Percentiles rank a stretch among this genome's conserved stretches.
Conservation (phyloP, 1,140 invertebrate species). For the Halesus radiatus region DNA sequence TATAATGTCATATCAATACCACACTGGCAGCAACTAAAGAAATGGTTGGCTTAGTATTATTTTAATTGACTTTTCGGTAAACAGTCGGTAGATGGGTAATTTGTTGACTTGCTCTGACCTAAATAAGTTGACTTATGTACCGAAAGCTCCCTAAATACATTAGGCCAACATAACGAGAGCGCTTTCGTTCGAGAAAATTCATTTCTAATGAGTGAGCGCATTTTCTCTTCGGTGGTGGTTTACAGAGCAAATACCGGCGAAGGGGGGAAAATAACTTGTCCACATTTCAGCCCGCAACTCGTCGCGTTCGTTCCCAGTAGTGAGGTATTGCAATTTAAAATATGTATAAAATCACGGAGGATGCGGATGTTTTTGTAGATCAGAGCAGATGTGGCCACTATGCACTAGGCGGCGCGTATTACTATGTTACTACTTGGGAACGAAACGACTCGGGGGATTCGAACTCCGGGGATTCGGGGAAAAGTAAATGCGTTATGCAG, state of each 20-base stretch:
- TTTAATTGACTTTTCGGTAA: background rate
- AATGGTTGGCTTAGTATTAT: too few relatives aligned
- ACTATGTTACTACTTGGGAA: too few relatives aligned
- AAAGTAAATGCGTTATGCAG: background rate
- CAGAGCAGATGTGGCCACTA: slow-evolving; percentile 26
- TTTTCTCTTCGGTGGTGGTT: background rate
- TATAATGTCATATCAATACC: too few relatives aligned
- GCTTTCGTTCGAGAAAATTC: background rate
- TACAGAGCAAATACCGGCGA: background rate
- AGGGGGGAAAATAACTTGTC: slow-evolving; percentile 29
- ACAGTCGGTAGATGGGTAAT: background rate
- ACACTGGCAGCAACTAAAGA: too few relatives aligned
- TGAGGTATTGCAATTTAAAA: slow-evolving; percentile 38
- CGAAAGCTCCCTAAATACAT: too few relatives aligned
- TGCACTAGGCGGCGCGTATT: background rate
- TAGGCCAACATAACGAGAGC: too few relatives aligned
- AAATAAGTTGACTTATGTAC: too few relatives aligned
- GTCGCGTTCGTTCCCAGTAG: background rate
- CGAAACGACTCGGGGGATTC: background rate
- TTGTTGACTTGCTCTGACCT: too few relatives aligned
- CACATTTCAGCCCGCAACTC: background rate
- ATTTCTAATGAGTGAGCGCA: slow-evolving; percentile 16
- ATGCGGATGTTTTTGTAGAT: slow-evolving; percentile 43
- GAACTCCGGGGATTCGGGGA: background rate
- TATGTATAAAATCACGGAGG: slow-evolving; percentile 50